A percentile compares a stretch with the other conserved stretches of the same genome.
phyloP scores from a whole-genome alignment of 2,888 invertebrate species.

The Leptarthrus brevirostris region DNA sequence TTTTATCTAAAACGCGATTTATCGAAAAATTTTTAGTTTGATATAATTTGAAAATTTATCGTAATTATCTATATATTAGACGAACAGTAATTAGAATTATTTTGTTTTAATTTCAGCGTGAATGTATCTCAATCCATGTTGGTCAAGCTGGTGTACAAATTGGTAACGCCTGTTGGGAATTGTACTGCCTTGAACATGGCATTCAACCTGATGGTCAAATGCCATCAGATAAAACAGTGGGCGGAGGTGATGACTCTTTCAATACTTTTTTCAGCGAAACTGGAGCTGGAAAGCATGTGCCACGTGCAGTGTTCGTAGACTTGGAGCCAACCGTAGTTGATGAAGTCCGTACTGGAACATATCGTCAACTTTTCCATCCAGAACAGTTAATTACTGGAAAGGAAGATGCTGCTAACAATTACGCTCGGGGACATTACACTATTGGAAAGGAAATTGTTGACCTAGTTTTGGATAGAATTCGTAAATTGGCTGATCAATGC shows the following conservation, averaged over 20 bases:
- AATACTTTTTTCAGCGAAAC: conserved; percentile 80
- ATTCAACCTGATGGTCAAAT: too few relatives aligned
- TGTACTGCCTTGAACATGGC: conserved; percentile 82
- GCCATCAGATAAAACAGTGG: too few relatives aligned
- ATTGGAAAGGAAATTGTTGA: conserved; percentile 73
- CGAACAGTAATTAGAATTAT: conserved; percentile 2
- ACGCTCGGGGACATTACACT: conserved; percentile 76
- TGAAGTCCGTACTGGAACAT: conserved; percentile 71
- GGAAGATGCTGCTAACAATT: conserved; percentile 78
- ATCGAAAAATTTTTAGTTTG: too few relatives aligned
- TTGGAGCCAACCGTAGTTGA: conserved; percentile 74
- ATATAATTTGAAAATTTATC: too few relatives aligned
- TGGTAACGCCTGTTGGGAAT: conserved; percentile 86
- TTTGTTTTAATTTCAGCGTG: conserved; percentile 69
- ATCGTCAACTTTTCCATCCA: conserved; percentile 75
- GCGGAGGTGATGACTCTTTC: conserved; percentile 72
- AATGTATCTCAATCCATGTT: conserved; percentile 75
- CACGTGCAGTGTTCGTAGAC: conserved; percentile 75
- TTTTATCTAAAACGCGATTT: not conserved
- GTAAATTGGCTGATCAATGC: conserved; percentile 71
- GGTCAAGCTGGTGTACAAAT: conserved; percentile 69
- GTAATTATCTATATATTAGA: not conserved
- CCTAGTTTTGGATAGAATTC: conserved; percentile 69
- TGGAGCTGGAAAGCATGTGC: conserved; percentile 71
- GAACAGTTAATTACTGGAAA: conserved; percentile 78